Evolutionary conservation across 1,140 invertebrate genomes (phyloP), one percentile per base, ranked within the genome.

Genomic region (Brachionus paranguensis): DNA sequence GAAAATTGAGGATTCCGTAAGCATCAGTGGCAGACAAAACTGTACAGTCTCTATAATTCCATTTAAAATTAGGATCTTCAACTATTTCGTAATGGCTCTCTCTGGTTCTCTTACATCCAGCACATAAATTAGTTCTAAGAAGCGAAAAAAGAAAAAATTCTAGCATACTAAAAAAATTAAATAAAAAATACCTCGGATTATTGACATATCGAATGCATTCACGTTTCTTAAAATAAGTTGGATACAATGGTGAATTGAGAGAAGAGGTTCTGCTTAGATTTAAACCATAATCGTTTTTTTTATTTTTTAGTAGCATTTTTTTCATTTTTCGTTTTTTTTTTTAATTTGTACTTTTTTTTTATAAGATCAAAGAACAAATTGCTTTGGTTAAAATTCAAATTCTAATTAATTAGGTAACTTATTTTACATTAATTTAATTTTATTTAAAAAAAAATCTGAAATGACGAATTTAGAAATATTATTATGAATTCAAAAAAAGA

Each of bases 31-130:
- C 33, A 11, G 41, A 45, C 12, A 43, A 4, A 11, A 11, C 24
- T 37, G 78, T 81, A 37, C 78, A 81, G 2, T 60, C 53, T 60
- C 29, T 60, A 68, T 64, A 81, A 47, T 81, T 81, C 78, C 78
- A 81, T 64, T 79, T 79, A 45, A 11, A 29, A 70, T 74, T 43
- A 50, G n/a, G 17, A 17, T 76, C 43, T 27, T 76, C 72, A 50
- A 7, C 12, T 10, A 50, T 50, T 76, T 50, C 41, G 14, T 17
- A 50, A 76, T 76, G 72, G 6, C 27, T 47, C 3, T 11, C 10
- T 53, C 24, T 76, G 11, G 11, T 7, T 50, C 27, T 47, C 17
- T 50, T 20, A 27, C 72, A 76, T 3, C 72, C 72, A 76, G 24
- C 17, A 27, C 72, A 76, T 6, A 50, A 50, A 53, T 76, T 50